A percentile compares a stretch with the other conserved stretches of the same genome.
phyloP scores from a whole-genome alignment of 2,113 vertebrate species.

The Aldabrachelys gigantea region DNA sequence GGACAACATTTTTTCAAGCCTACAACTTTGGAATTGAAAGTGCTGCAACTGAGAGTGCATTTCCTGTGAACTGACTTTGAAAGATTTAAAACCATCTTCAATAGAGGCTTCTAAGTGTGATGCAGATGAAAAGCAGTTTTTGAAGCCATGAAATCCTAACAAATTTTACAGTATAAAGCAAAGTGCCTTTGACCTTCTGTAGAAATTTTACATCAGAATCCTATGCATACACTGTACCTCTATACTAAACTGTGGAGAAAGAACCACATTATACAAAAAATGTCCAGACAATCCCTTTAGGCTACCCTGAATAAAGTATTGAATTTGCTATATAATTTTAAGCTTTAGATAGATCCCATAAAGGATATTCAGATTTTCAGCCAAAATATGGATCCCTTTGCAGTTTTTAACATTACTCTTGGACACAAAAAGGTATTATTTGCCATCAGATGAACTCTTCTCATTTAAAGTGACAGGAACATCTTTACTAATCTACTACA shows the following conservation, averaged over 20 bases:
- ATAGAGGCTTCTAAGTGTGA: neutral
- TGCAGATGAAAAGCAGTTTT: neutral
- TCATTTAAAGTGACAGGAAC: neutral
- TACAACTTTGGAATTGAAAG: neutral
- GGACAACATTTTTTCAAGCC: neutral
- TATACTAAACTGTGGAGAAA: neutral
- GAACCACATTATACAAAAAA: neutral
- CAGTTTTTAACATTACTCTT: neutral
- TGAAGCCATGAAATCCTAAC: neutral
- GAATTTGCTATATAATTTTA: neutral
- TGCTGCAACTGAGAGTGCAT: neutral
- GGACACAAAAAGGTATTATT: rapidly evolving
- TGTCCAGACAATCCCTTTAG: neutral
- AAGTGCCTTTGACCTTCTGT: neutral
- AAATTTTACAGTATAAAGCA: neutral
- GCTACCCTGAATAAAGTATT: neutral
- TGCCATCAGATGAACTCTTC: neutral
- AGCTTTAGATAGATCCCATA: rapidly evolving
- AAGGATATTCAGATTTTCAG: neutral
- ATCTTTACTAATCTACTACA: neutral
- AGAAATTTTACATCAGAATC: neutral
- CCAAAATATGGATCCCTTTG: rapidly evolving
- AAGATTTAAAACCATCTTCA: neutral
- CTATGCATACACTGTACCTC: neutral
- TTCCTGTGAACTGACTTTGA: neutral